Evolutionary conservation across 2,888 invertebrate genomes (phyloP).

Genomic region (Nemapogon koenigi): DNA sequence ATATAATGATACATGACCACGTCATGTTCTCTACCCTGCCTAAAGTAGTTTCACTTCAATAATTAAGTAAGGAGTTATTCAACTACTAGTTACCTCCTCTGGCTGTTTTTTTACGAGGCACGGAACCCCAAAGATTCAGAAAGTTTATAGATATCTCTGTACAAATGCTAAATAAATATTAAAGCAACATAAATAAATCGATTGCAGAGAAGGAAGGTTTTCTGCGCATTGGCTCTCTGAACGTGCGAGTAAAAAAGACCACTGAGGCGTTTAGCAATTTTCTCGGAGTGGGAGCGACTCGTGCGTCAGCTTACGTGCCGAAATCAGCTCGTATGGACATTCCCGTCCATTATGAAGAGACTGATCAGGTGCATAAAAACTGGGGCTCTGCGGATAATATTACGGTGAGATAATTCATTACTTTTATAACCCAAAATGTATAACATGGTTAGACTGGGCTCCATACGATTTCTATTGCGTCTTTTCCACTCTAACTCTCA

Average conservation of each 20-base stretch:
- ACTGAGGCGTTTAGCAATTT: constrained; percentile 93
- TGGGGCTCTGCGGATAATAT: constrained; percentile 93
- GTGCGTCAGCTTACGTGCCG: constrained; percentile 52
- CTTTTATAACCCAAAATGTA: too few relatives aligned
- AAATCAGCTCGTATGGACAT: constrained; percentile 34
- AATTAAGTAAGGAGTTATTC: too few relatives aligned
- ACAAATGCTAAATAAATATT: neutral
- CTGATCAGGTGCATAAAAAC: constrained; percentile 79
- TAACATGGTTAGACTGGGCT: too few relatives aligned
- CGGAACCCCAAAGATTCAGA: neutral
- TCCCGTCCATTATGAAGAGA: constrained; percentile 39
- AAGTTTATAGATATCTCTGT: neutral
- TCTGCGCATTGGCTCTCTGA: constrained; percentile 89
- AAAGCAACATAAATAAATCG: too few relatives aligned
- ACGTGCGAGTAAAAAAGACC: constrained; percentile 90
- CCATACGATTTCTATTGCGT: too few relatives aligned
- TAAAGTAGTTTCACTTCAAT: too few relatives aligned
- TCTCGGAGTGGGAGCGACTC: constrained; percentile 76
- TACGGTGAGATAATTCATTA: too few relatives aligned
- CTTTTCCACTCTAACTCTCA: too few relatives aligned
- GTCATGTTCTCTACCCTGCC: too few relatives aligned
- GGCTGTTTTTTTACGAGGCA: too few relatives aligned
- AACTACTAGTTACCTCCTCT: too few relatives aligned
- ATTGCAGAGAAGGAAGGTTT: constrained; percentile 89
- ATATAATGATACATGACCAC: too few relatives aligned